A percentile compares a stretch with the other conserved stretches of the same genome.
Conservation (phyloP, 2,113 vertebrate species). For the Spea bombifrons region DNA sequence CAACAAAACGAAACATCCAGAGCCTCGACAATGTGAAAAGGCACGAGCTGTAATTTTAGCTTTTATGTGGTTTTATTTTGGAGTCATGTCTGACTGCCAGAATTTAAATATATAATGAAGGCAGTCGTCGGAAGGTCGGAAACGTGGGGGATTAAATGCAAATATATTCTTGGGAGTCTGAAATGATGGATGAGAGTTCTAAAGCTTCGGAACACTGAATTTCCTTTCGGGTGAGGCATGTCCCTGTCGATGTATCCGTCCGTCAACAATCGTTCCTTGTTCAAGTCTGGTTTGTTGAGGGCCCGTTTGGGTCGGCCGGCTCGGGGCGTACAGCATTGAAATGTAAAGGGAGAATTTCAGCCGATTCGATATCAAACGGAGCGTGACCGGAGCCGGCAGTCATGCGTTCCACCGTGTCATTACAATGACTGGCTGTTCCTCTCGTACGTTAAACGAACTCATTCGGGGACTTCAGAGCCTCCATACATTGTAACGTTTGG, state of each 20-base stretch:
- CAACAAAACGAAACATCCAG: no score
- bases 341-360: background rate
- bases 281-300: background rate
- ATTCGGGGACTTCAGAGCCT: conserved; percentile 8
- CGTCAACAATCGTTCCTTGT: background rate
- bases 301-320: background rate
- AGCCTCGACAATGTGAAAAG: no score
- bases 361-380: background rate
- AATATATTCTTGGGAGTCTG: no score
- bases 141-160: no score
- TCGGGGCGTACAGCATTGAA: background rate
- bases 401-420: background rate
- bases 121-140: no score
- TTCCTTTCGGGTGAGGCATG: background rate
- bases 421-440: background rate
- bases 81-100: no score
- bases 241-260: background rate
- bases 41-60: no score
- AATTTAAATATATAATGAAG: no score
- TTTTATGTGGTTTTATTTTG: no score
- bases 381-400: conserved; percentile 13
- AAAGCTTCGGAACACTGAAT: background rate
- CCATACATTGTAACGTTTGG: background rate
- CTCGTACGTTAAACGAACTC: background rate
- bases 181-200: no score